A percentile compares a stretch with the other conserved stretches of the same genome.
phyloP scores from a whole-genome alignment of 2,113 vertebrate genomes.

The Nicator chloris region DNA sequence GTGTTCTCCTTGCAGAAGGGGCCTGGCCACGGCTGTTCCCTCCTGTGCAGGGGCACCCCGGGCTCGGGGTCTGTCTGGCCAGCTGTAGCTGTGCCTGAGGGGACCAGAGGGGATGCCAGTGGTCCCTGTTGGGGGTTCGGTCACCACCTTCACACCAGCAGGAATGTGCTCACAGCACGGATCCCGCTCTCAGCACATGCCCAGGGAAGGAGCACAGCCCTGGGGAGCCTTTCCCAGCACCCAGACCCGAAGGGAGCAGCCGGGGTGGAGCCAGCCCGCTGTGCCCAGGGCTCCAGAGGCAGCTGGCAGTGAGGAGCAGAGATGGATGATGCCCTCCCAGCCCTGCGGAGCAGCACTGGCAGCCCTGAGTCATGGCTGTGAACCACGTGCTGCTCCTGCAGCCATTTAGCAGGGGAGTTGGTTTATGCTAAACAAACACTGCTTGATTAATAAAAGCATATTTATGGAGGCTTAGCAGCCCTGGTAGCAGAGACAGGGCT shows the following conservation, averaged over 20 bases:
- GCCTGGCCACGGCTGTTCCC: neutral
- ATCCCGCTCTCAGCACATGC: fast-evolving
- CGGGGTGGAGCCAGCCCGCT: fast-evolving
- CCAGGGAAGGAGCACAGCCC: too few relatives aligned
- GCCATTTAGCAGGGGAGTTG: conserved; percentile 5
- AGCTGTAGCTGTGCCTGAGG: neutral
- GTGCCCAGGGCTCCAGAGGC: neutral
- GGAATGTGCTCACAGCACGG: fast-evolving
- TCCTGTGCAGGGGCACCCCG: neutral
- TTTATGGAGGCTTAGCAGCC: conserved; percentile 9
- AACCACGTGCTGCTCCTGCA: neutral
- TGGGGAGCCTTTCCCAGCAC: neutral
- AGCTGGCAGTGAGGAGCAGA: neutral
- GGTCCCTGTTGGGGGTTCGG: fast-evolving
- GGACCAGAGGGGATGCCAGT: neutral
- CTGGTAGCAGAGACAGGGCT: neutral
- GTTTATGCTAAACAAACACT: conserved; percentile 59
- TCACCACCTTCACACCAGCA: neutral
- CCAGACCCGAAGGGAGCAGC: fast-evolving
- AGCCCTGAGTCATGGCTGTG: neutral
- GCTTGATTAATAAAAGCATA: conserved; percentile 50
- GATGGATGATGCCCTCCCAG: neutral
- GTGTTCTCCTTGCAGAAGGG: fast-evolving
- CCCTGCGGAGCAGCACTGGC: neutral
- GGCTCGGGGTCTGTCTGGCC: fast-evolving